These are phyloP conservation scores for Eptesicus fuscus DNA, from an alignment of 2,113 vertebrate genomes.

Conservation along the genomic window DNA sequence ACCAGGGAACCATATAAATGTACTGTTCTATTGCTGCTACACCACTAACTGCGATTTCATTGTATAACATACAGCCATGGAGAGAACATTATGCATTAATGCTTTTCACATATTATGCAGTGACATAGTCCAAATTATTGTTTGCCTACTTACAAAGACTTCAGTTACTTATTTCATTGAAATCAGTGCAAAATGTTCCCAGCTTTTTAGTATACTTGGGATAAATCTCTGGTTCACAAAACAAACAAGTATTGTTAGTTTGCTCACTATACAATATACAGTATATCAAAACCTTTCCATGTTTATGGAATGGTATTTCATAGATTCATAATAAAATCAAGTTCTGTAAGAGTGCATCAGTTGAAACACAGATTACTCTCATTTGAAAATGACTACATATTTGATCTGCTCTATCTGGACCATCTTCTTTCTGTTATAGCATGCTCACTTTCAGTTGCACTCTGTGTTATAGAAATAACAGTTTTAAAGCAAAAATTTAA, in stretches of 20 bases:
- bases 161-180: neutral
- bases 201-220: neutral
- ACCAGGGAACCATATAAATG: neutral
- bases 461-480: neutral
- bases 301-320: neutral
- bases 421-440: neutral
- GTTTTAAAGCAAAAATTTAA: neutral
- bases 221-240: neutral
- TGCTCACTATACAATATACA: neutral
- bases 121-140: neutral
- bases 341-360: neutral
- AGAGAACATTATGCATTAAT: neutral
- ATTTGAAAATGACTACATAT: neutral
- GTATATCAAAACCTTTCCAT: neutral
- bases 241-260: neutral
- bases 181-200: neutral
- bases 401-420: neutral
- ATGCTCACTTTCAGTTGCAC: neutral
- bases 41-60: neutral
- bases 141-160: neutral
- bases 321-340: neutral
- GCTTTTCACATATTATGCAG: neutral
- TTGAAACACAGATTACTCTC: neutral
- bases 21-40: neutral
- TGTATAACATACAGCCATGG: neutral